Base-by-base conservation (phyloP, 1,140 invertebrate genomes). In the Rhopalosiphum maidis region DNA sequence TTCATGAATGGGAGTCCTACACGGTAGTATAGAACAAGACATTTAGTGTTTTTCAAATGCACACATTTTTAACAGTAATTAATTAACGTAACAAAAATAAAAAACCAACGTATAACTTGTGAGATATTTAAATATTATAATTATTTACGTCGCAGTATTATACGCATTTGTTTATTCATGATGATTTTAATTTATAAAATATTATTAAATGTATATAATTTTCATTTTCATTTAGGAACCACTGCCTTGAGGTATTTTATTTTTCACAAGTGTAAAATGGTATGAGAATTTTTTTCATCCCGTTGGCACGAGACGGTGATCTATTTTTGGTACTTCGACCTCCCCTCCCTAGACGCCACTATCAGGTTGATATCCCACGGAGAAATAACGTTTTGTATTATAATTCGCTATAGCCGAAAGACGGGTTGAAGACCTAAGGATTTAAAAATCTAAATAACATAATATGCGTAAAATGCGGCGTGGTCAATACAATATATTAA, bases 251-350 rank as follows among this genome's bases (percentile, higher is more conserved):
- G 55, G 55, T 68, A 68, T 90, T 90, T 68, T 68, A 68, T 90
- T 90, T 68, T 90, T 30, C 89, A 41, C 89, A n/a, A 89, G 88
- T 89, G 35, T 55, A 55, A 90, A 90, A 90, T 43, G 89, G 37
- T 41, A 90, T 68, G 35, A 55, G 48, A 89, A 90, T 90, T 90
- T 43, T 90, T 43, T 30, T 68, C 37, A 41, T 68, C 54, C 89
- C 54, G 37, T 90, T 90, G 89, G 89, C 89, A 90, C 89, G 41
- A 60, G 25, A 90, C 41, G 15, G 0, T 43, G 37, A 18, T 90
- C 55, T 90, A 90, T 90, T 90, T 90, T 68, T 25, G 89, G 60
- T 90, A n/a, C 55, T n/a, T 41, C 41, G 54, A 55, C 43, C 54
- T 41, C 54, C 89, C 30, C 55, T n/a, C 35, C 25, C 37, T n/a